Evolutionary conservation across 2,888 invertebrate genomes (phyloP).

Genomic region (Tolmerus cingulatus): DNA sequence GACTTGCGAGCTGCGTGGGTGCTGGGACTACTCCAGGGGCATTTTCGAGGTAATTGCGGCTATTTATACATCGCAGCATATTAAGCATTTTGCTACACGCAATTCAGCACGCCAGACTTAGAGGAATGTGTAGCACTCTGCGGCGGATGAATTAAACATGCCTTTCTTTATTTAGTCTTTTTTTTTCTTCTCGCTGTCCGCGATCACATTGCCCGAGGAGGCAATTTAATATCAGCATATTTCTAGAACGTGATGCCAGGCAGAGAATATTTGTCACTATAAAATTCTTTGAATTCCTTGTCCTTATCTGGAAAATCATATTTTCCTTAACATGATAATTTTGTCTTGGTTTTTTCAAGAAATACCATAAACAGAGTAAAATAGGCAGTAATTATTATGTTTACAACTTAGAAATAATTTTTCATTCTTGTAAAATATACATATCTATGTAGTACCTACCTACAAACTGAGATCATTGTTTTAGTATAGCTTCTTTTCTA

Average conservation of each 20-base stretch:
- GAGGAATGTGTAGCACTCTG: not conserved
- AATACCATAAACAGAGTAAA: no score
- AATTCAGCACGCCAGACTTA: not conserved
- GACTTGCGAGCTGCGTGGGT: conserved; percentile 13
- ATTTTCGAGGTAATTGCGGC: not conserved
- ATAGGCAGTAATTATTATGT: no score
- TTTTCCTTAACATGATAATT: no score
- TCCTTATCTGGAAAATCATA: no score
- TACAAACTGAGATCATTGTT: no score
- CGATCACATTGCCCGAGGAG: not conserved
- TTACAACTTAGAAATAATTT: no score
- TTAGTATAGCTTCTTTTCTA: no score
- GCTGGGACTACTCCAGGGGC: not conserved
- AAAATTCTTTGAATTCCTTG: not conserved
- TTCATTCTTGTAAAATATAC: no score
- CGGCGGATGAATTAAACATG: not conserved
- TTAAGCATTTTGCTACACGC: not conserved
- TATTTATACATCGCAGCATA: not conserved
- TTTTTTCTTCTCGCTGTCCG: not conserved
- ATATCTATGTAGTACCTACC: no score
- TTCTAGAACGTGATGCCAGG: not conserved
- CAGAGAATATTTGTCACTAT: not conserved
- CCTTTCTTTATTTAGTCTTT: no score
- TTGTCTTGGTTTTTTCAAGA: no score
- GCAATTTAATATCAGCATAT: not conserved